Evolutionary conservation across 2,113 vertebrate genomes (phyloP).

Genomic region (Gadus macrocephalus): DNA sequence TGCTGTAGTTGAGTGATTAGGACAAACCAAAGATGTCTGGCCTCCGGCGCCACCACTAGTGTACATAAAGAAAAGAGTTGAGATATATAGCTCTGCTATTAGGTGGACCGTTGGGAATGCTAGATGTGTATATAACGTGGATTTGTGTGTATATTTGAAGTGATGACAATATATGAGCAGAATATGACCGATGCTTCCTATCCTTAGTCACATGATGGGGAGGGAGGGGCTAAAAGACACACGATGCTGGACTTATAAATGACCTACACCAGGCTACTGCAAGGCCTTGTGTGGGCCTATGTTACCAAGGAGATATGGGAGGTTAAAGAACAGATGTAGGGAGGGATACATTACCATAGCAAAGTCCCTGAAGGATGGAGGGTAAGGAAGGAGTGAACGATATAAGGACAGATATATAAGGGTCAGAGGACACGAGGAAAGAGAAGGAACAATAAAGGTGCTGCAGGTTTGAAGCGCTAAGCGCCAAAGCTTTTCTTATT

Average conservation of each 20-base stretch:
- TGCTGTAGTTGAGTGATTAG: conserved; percentile 22
- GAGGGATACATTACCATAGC: neutral
- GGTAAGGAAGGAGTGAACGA: neutral
- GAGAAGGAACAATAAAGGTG: neutral
- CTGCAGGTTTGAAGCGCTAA: neutral
- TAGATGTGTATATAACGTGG: conserved; percentile 13
- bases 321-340: neutral
- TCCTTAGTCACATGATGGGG: neutral
- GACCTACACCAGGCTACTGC: no score
- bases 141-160: conserved; percentile 61
- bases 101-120: neutral
- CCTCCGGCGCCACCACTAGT: conserved; percentile 30
- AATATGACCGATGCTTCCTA: neutral
- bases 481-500: neutral
- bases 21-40: conserved; percentile 59
- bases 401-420: neutral
- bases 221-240: no score
- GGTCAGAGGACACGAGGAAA: neutral
- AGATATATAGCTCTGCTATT: neutral
- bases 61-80: conserved; percentile 2
- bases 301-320: neutral
- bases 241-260: no score
- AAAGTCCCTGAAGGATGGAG: neutral
- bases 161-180: conserved; percentile 12
- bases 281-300: no score